Base-by-base conservation (phyloP, 2,113 vertebrate species). In the Talpa occidentalis region DNA sequence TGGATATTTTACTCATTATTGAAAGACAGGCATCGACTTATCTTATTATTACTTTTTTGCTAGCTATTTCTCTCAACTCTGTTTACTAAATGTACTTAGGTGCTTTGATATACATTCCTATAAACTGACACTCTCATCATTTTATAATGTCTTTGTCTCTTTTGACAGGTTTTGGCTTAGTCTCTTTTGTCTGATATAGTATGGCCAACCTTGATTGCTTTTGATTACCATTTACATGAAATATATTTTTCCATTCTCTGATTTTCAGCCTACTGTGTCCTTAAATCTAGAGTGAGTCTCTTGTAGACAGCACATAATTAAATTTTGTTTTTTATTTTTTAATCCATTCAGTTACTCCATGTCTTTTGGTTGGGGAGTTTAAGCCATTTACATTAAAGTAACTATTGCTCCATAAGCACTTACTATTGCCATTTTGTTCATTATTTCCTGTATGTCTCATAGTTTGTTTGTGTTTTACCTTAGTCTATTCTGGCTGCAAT, bases 331-430 rank as follows among this genome's bases (percentile, higher is more conserved):
- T 78, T 67, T 74, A 17, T 6, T 44, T 44, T 88, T 37, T 49
- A 70, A 35, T 66, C 6, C 17, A 62, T 79, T 54, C 32, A 82
- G 5, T 37, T 3, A 62, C 19, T 59, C 32, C 60, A 26, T 32
- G 40, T 86, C 28, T 87, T 94, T 79, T 88, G 26, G 90, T 40
- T 62, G 21, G 11, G 5, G 14, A 84, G 30, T 77, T 60, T 80
- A 91, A 88, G 80, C 14, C 66, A 91, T 59, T 88, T 84, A 64
- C 5, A 88, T 35, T 92, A 88, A 93, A 94, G 37, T 67, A 83
- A 78, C 92, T 85, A 54, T 91, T 72, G 24, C 83, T 47, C 82
- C 24, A 11, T 35, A 78, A 92, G 35, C 11, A 79, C 60, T 52
- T 47, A 26, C 1, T 83, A 35, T 10, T 69, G 22, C 21, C 12